A percentile compares a stretch with the other conserved stretches of the same genome.
These are phyloP conservation scores for Rissa tridactyla DNA, from an alignment of 2,113 vertebrate genomes.

Conservation along the genomic window DNA sequence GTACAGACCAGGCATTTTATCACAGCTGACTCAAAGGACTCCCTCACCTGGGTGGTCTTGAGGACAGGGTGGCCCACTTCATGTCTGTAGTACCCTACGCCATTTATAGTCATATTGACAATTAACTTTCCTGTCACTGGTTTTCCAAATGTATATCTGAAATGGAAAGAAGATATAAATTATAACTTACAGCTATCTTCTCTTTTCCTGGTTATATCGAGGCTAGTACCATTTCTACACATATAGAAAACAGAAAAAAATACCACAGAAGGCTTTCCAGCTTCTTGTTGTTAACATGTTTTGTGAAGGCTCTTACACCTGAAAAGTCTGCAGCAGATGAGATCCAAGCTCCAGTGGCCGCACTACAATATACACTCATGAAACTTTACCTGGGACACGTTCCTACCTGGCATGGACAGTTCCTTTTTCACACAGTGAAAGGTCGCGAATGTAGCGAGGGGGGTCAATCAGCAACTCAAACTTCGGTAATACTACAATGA, in stretches of 20 bases:
- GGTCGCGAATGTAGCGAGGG: conserved; percentile 83
- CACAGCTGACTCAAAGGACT: not conserved
- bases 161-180: not conserved
- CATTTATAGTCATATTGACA: conserved; percentile 92
- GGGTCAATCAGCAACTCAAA: conserved; percentile 87
- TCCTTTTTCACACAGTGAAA: conserved; percentile 83
- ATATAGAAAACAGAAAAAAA: not conserved
- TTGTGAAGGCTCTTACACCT: not conserved
- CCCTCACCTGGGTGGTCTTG: conserved; percentile 85
- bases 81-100: conserved; percentile 91
- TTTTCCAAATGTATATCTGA: conserved; percentile 92
- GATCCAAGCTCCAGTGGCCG: not conserved
- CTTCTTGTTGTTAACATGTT: not conserved
- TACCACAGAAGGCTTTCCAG: not conserved
- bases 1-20: not conserved
- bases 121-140: conserved; percentile 85
- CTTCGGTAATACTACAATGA: conserved; percentile 82
- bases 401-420: conserved; percentile 86
- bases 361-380: not conserved
- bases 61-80: conserved; percentile 89
- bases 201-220: not conserved
- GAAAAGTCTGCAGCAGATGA: not conserved
- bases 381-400: fast-evolving
- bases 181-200: not conserved
- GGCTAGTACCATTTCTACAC: not conserved